phyloP scores from a whole-genome alignment of 2,113 vertebrate species.

The Solea solea region DNA sequence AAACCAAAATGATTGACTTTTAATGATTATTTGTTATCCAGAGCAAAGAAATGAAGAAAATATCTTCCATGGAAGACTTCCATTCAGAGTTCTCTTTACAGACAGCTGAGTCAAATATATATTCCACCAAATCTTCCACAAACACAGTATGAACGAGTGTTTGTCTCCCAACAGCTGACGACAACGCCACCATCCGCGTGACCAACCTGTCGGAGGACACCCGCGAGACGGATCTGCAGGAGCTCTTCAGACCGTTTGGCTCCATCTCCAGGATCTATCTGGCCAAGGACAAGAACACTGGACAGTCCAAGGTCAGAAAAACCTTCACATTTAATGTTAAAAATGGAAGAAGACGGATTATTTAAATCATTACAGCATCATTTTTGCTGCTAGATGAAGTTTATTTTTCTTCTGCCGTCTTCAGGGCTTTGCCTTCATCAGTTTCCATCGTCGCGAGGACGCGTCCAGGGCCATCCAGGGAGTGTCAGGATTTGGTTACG shows the following conservation, averaged over 20 bases:
- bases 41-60: no score
- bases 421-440: conserved; percentile 97
- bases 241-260: conserved; percentile 96
- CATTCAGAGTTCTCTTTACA: no score
- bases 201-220: conserved; percentile 98
- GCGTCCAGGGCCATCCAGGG: conserved; percentile 92
- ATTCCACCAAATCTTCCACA: background rate
- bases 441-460: conserved; percentile 95
- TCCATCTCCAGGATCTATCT: conserved; percentile 97
- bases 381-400: background rate
- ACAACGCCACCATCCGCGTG: conserved; percentile 97
- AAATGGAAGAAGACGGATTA: background rate
- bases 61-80: no score
- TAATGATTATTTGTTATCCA: no score
- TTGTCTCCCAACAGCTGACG: conserved; percentile 82
- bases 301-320: conserved; percentile 91
- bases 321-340: background rate
- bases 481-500: conserved; percentile 95
- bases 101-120: background rate
- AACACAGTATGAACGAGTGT: fast-evolving
- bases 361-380: background rate
- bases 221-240: conserved; percentile 94
- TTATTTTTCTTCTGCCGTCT: background rate
- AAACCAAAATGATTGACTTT: no score
- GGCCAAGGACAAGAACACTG: conserved; percentile 97